Evolutionary conservation across 2,113 vertebrate species (phyloP).

Genomic region (Paracanthobrama guichenoti): DNA sequence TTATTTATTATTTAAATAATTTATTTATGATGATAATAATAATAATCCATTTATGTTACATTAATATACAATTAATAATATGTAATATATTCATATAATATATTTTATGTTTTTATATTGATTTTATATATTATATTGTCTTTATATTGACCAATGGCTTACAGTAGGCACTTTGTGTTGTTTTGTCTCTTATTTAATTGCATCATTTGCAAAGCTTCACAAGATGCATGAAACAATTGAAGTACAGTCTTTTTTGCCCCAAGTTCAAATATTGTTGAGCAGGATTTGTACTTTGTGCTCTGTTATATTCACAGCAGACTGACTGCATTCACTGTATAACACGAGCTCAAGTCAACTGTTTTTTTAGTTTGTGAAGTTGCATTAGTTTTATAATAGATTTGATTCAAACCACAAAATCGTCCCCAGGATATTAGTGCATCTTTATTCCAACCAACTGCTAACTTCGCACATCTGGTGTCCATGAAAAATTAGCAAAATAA

Average conservation of each 20-base stretch:
- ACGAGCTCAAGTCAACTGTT: not conserved
- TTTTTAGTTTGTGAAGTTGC: not conserved
- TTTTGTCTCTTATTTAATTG: not conserved
- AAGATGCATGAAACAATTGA: not conserved
- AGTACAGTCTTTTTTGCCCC: not conserved
- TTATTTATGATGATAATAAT: too few species aligned
- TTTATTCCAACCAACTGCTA: conserved; percentile 7
- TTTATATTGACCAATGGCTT: not conserved
- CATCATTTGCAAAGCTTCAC: not conserved
- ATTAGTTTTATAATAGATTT: not conserved
- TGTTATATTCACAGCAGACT: not conserved
- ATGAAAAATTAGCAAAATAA: conserved; percentile 60
- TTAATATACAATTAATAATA: too few species aligned
- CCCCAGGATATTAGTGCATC: not conserved
- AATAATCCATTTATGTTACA: too few species aligned
- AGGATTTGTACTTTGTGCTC: not conserved
- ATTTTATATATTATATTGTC: not conserved
- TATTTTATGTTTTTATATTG: not conserved
- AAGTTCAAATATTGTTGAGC: not conserved
- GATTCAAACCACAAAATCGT: not conserved
- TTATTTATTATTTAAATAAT: not conserved
- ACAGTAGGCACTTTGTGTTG: not conserved
- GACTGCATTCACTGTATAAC: not conserved
- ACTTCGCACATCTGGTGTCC: not conserved
- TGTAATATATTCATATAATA: not conserved